These are phyloP conservation scores for Coecobrya sp. DNA, from an alignment of 2,888 invertebrate species.

Conservation along the genomic window DNA sequence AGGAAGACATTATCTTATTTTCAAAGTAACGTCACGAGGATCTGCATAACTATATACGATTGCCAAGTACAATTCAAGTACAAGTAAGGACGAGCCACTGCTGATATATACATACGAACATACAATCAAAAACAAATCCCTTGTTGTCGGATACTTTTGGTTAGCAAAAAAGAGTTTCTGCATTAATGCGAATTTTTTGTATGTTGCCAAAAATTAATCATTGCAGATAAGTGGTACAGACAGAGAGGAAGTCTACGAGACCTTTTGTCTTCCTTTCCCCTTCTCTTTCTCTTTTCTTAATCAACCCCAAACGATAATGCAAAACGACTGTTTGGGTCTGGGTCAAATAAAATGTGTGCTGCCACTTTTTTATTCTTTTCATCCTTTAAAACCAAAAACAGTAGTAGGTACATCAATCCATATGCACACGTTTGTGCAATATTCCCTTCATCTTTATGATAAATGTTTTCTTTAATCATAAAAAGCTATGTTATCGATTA, in stretches of 20 bases:
- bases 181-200: background rate
- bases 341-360: background rate
- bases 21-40: background rate
- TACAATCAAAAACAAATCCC: too few species aligned
- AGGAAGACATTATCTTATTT: background rate
- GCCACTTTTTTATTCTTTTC: background rate
- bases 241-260: constrained; percentile 17
- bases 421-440: background rate
- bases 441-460: background rate
- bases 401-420: too few species aligned
- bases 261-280: constrained; percentile 23
- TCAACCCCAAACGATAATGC: background rate
- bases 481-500: background rate
- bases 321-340: background rate
- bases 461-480: constrained; percentile 2
- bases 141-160: too few species aligned
- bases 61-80: too few species aligned
- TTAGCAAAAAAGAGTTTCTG: background rate
- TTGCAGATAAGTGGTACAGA: background rate
- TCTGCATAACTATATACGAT: background rate
- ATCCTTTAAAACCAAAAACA: background rate
- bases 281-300: constrained; percentile 16
- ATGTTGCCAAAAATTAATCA: constrained; percentile 40
- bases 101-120: too few species aligned
- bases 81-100: too few species aligned